Conservation (phyloP, 2,888 invertebrate genomes). For the Pristionchus japonicus region DNA sequence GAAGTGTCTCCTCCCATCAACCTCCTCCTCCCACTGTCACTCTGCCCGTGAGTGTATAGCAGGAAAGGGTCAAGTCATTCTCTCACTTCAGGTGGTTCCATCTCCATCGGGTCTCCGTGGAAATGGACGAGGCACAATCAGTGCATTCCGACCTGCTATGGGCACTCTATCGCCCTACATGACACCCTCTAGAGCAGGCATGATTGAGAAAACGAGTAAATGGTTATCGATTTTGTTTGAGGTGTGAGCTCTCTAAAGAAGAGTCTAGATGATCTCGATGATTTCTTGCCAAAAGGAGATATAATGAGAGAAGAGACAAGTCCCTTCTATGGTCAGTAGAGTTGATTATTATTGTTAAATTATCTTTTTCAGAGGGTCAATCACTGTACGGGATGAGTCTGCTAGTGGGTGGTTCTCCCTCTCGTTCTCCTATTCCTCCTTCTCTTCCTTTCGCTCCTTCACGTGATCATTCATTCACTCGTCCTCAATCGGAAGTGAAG, state of each 20-base stretch:
- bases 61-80: too few relatives aligned
- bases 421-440: neutral
- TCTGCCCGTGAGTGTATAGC: neutral
- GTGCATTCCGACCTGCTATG: slow-evolving; percentile 10
- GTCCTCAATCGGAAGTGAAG: neutral
- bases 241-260: slow-evolving; percentile 17
- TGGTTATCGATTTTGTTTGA: neutral
- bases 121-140: neutral
- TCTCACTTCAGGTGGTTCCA: neutral
- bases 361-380: neutral
- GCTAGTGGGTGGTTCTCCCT: slow-evolving; percentile 3
- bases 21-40: slow-evolving; percentile 11
- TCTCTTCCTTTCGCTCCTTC: neutral
- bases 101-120: neutral
- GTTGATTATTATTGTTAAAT: neutral
- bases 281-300: neutral
- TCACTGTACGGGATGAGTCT: slow-evolving; percentile 17
- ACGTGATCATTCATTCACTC: neutral
- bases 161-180: slow-evolving; percentile 21
- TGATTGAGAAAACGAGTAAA: neutral
- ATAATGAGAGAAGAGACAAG: slow-evolving; percentile 34
- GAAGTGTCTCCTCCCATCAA: slow-evolving; percentile 11
- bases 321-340: slow-evolving; percentile 36
- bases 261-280: slow-evolving; percentile 18
- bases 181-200: slow-evolving; percentile 22